Conservation (phyloP, 2,113 vertebrate genomes). For the Thomomys bottae region DNA sequence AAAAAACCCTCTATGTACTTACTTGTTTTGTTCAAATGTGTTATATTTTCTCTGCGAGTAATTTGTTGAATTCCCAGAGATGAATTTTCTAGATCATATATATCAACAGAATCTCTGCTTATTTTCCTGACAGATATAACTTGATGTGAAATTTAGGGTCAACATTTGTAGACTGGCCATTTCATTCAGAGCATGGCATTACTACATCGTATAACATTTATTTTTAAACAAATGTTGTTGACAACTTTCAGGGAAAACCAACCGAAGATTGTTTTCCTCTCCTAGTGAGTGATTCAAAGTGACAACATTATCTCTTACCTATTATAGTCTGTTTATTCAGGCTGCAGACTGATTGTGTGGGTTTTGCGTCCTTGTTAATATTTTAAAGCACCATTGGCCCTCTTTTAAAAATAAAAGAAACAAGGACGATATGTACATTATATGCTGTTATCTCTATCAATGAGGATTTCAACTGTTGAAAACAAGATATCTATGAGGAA, state of each 20-base stretch:
- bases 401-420: neutral
- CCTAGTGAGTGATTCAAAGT: neutral
- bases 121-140: neutral
- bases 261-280: constrained; percentile 34
- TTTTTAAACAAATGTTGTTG: constrained; percentile 28
- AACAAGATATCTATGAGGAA: neutral
- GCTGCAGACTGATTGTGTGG: neutral
- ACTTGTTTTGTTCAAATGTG: neutral
- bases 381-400: neutral
- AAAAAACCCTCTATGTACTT: neutral
- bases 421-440: neutral
- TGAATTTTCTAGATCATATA: neutral
- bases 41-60: neutral
- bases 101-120: neutral
- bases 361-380: neutral
- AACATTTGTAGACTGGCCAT: neutral
- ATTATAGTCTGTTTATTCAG: neutral
- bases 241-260: neutral
- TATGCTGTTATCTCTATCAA: neutral
- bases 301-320: neutral
- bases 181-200: neutral
- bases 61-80: neutral
- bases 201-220: neutral
- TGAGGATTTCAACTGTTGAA: neutral
- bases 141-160: neutral